Conservation (phyloP, 2,113 vertebrate genomes). For the Cyanoliseus patagonus region DNA sequence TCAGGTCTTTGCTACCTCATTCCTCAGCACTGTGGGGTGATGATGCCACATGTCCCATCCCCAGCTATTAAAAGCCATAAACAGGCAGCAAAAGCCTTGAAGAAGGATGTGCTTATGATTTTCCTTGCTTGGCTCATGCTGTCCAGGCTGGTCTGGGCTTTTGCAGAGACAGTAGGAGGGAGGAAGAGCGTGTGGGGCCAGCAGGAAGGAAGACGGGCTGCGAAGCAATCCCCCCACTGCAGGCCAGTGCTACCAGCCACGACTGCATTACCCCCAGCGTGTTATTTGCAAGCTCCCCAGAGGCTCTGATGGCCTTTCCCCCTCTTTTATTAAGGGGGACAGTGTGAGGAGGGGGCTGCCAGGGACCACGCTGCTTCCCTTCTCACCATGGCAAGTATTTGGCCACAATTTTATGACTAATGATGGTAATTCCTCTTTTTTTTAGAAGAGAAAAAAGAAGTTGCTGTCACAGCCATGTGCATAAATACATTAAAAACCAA, state of each 20-base stretch:
- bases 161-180: neutral
- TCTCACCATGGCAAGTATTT: neutral
- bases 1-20: neutral
- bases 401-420: neutral
- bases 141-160: neutral
- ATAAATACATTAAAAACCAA: neutral
- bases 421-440: neutral
- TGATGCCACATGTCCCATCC: neutral
- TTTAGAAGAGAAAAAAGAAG: neutral
- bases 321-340: neutral
- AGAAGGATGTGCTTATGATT: neutral
- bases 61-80: neutral
- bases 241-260: neutral
- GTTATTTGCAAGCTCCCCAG: neutral
- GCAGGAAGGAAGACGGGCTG: slow-evolving; percentile 55
- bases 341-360: neutral
- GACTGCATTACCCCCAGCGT: fast-evolving
- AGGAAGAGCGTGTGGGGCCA: neutral
- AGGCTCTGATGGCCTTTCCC: neutral
- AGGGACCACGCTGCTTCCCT: neutral
- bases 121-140: neutral
- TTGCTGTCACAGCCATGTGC: neutral
- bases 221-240: slow-evolving; percentile 20
- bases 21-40: fast-evolving
- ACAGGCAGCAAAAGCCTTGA: neutral